These are phyloP conservation scores for Lerema accius DNA, from an alignment of 1,140 invertebrate genomes.

Conservation along the genomic window DNA sequence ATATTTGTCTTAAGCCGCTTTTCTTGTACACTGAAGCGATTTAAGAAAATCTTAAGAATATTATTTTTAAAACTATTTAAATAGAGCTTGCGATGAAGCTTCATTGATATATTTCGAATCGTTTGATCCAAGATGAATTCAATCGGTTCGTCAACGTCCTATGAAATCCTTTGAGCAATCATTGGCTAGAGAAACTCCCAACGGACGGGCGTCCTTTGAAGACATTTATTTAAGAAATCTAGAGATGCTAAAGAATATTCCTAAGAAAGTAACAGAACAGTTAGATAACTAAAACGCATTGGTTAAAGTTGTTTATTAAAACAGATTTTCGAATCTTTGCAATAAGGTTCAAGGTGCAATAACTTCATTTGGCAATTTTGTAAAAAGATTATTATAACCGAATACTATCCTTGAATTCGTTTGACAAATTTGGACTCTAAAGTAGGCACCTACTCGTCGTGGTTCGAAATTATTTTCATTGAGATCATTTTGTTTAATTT, in stretches of 20 bases:
- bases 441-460: too few relatives aligned
- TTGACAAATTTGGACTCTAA: too few relatives aligned
- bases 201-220: not conserved
- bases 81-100: slow-evolving; percentile 1
- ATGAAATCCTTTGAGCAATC: slow-evolving; percentile 4
- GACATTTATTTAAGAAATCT: not conserved
- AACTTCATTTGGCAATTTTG: too few relatives aligned
- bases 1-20: not conserved
- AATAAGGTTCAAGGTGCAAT: too few relatives aligned
- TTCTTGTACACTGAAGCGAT: not conserved
- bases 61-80: not conserved
- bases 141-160: not conserved
- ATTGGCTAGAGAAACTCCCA: not conserved
- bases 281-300: too few relatives aligned
- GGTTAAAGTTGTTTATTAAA: too few relatives aligned
- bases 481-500: too few relatives aligned
- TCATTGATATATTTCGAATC: not conserved
- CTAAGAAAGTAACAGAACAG: too few relatives aligned
- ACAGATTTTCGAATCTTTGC: too few relatives aligned
- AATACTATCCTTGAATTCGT: too few relatives aligned
- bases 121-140: not conserved
- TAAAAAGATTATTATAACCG: too few relatives aligned
- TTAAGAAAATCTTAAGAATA: not conserved
- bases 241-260: not conserved
- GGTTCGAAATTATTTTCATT: too few relatives aligned